Evolutionary conservation across 2,888 invertebrate genomes (phyloP).

Genomic region (Acrobasis consociella): DNA sequence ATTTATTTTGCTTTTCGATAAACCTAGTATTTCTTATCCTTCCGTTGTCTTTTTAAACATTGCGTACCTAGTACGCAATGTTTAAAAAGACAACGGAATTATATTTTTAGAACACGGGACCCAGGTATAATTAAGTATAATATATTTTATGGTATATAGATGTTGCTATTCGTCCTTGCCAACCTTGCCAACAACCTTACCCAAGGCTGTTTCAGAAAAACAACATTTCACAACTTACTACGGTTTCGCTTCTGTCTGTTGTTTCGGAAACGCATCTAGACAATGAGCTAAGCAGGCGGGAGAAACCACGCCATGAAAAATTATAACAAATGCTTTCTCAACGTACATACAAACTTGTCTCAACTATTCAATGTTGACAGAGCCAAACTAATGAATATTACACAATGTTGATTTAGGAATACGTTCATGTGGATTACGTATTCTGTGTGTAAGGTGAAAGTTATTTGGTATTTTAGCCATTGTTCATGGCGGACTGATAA

Average conservation of each 20-base stretch:
- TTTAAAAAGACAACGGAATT: too few relatives aligned
- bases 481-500: conserved; percentile 41
- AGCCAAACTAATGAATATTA: conserved; percentile 40
- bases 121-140: too few relatives aligned
- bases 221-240: conserved; percentile 8
- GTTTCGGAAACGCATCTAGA: conserved; percentile 32
- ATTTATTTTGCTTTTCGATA: too few relatives aligned
- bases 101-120: too few relatives aligned
- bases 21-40: too few relatives aligned
- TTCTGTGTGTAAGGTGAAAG: conserved; percentile 48
- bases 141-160: too few relatives aligned
- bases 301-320: conserved; percentile 20
- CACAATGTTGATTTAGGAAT: conserved; percentile 47
- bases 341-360: conserved; percentile 13
- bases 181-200: background rate
- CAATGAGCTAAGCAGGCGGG: conserved; percentile 25
- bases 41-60: too few relatives aligned
- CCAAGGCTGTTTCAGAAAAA: background rate
- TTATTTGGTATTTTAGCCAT: conserved; percentile 43
- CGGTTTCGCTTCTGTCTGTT: conserved; percentile 25
- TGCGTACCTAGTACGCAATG: too few relatives aligned
- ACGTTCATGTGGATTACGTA: conserved; percentile 46
- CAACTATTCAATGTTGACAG: conserved; percentile 34
- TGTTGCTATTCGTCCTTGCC: background rate
- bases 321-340: conserved; percentile 24